Evolutionary conservation across 1,140 invertebrate genomes (phyloP).

Genomic region (Metopolophium dirhodum): DNA sequence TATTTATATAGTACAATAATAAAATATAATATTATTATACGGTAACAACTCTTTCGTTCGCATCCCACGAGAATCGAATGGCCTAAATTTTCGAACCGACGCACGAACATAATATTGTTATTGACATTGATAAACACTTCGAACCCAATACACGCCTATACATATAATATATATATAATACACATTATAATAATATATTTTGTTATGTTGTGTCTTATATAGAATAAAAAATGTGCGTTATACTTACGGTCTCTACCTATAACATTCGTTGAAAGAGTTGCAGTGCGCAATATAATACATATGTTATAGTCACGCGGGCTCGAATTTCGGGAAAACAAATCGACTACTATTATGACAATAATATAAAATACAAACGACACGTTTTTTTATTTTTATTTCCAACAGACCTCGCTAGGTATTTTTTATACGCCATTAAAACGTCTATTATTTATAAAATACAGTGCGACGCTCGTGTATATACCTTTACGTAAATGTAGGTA

Average conservation of each 20-base stretch:
- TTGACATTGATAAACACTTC: not conserved
- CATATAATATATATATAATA: not conserved
- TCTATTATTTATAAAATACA: slow-evolving; percentile 9
- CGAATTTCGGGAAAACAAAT: slow-evolving; percentile 28
- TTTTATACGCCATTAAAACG: not conserved
- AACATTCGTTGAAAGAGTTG: not conserved
- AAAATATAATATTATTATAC: not conserved
- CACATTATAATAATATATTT: not conserved
- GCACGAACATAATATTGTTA: no score
- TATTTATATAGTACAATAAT: no score
- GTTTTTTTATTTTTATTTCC: slow-evolving; percentile 2
- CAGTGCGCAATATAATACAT: not conserved
- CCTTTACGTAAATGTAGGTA: not conserved
- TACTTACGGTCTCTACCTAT: no score
- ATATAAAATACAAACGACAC: no score
- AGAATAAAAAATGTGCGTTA: not conserved
- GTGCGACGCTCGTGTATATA: not conserved
- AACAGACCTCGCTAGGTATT: not conserved
- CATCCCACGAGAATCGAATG: slow-evolving; percentile 51
- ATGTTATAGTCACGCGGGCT: not conserved
- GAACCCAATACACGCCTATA: not conserved
- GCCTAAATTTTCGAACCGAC: not conserved
- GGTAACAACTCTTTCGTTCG: slow-evolving; percentile 15
- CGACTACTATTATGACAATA: not conserved
- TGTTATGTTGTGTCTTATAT: not conserved